These are phyloP conservation scores for Pomatostomus ruficeps DNA, from an alignment of 2,113 vertebrate species.

Conservation along the genomic window DNA sequence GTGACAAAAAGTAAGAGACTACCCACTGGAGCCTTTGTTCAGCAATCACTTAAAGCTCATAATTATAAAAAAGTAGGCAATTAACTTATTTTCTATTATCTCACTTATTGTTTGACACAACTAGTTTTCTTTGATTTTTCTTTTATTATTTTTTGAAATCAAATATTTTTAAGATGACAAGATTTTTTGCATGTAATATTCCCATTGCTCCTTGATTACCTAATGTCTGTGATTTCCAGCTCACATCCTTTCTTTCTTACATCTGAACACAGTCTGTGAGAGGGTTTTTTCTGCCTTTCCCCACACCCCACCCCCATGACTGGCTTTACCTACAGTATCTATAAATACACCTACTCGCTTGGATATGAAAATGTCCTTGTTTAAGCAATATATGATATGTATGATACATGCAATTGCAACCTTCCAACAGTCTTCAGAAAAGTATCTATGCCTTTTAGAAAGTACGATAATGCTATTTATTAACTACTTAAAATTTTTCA, in stretches of 20 bases:
- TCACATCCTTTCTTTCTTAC: not conserved
- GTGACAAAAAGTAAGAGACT: not conserved
- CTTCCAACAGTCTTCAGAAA: not conserved
- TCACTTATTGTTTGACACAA: not conserved
- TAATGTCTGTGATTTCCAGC: not conserved
- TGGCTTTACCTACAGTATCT: not conserved
- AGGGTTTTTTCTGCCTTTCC: not conserved
- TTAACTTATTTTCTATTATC: slow-evolving; percentile 12
- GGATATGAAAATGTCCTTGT: not conserved
- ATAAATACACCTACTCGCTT: not conserved
- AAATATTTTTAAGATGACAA: fast-evolving
- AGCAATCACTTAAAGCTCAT: not conserved
- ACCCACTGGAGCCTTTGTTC: not conserved
- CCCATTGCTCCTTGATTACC: not conserved
- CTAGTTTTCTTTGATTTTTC: not conserved
- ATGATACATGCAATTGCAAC: not conserved
- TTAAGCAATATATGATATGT: not conserved
- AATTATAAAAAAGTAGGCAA: slow-evolving; percentile 1
- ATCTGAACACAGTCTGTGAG: not conserved
- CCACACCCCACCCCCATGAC: not conserved
- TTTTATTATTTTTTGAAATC: not conserved
- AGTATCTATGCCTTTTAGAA: not conserved
- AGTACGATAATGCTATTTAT: not conserved
- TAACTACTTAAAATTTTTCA: not conserved
- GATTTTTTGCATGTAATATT: not conserved